Evolutionary conservation across 1,140 invertebrate species (phyloP), one percentile per base, ranked within the genome.

Genomic region (Megathymus violae): DNA sequence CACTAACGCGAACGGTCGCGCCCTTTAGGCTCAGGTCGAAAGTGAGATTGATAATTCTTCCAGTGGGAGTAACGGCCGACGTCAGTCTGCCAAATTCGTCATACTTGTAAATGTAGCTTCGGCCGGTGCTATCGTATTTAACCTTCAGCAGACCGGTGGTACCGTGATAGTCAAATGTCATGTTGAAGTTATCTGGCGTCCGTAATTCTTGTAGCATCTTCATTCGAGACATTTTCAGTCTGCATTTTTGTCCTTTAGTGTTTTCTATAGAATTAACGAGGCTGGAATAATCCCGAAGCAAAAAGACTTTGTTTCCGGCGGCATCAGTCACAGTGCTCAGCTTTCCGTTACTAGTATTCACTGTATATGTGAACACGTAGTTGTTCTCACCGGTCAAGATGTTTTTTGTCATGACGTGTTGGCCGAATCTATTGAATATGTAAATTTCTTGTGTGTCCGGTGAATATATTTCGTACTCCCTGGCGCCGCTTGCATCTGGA

Each of bases 371-470:
- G 79, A 99, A 99, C 1, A 96, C 94, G 80, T 98, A 99, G 56
- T 96, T 95, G 0, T 95, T 97, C 85, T 98, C 96, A 0, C 97
- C 96, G 0, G 97, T 99, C 1, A 98, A 91, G 60, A 99, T 98
- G 81, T 98, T 98, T 64, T 95, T 96, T 0, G 98, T 99, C 25
- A 95, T 94, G 1, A 97, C 94, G 75, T 99, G 98, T 83, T 99
- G 97, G 0, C 98, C 98, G 78, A 98, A 98, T 70, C 97, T 93
- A 79, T 99, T 99, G 85, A 99, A 99, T 7, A 98, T 95, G 78
- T 98, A 99, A 43, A 98, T 95, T 89, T 99, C 97, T 85, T 99
- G 97, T 0, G 97, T 98, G 73, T 98, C 97, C 0, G 98, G 97
- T 0, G 97, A 97, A 69, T 97, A 98, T 47, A 99, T 98, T 88